Evolutionary conservation across 2,797 vertebrate genomes (phyloP).

Genomic region (Argyrosomus regius): DNA sequence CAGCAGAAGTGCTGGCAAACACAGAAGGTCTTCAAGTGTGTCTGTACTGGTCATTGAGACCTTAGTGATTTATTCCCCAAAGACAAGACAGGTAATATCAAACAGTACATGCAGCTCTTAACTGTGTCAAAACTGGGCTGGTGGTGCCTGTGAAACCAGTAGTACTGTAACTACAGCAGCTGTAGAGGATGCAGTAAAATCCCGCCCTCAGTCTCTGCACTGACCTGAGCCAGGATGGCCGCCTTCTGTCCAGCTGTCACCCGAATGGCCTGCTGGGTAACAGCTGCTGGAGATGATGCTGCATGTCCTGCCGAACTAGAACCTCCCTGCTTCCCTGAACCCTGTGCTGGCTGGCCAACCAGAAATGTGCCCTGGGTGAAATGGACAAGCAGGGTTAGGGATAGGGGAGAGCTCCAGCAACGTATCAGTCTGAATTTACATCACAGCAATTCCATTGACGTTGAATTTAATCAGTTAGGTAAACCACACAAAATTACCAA

Average conservation of each 20-base stretch:
- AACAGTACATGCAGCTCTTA: not conserved
- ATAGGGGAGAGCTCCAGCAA: not conserved
- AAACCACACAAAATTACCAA: not conserved
- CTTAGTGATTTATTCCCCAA: not conserved
- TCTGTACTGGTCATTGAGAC: constrained; percentile 1
- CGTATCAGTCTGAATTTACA: not conserved
- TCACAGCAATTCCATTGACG: not conserved
- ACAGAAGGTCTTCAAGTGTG: not conserved
- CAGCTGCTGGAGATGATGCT: constrained; percentile 86
- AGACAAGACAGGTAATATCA: not conserved
- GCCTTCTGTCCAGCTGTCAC: constrained; percentile 97
- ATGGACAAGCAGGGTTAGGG: not conserved
- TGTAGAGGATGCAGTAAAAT: not conserved
- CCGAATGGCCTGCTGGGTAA: constrained; percentile 92
- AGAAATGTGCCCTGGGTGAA: constrained; percentile 93
- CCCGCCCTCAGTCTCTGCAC: constrained; percentile 15
- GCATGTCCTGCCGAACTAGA: constrained; percentile 87
- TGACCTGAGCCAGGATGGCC: constrained; percentile 95
- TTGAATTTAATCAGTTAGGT: not conserved
- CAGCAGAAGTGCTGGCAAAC: not conserved
- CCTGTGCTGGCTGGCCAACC: constrained; percentile 95
- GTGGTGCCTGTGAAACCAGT: not conserved
- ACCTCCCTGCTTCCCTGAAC: constrained; percentile 91
- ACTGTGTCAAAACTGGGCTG: not conserved
- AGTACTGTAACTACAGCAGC: not conserved